Evolutionary conservation across 2,888 invertebrate genomes (phyloP).

Genomic region (Apodemia mormo): DNA sequence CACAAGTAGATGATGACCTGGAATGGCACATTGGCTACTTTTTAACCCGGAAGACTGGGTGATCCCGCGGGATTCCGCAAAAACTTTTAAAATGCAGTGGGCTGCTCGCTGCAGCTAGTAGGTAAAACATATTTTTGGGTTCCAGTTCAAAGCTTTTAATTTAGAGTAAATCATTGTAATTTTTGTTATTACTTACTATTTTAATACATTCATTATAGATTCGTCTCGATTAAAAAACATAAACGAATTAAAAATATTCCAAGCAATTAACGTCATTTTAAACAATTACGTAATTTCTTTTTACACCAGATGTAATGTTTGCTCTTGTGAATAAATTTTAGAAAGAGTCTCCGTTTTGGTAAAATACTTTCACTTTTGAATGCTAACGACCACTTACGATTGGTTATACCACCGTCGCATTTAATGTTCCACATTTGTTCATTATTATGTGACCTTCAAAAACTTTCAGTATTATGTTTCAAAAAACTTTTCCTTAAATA

Average conservation of each 20-base stretch:
- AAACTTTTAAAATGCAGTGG: too few relatives aligned
- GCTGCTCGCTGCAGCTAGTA: too few relatives aligned
- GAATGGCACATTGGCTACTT: too few relatives aligned
- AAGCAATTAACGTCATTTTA: neutral
- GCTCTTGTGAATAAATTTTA: constrained; percentile 9
- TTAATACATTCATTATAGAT: too few relatives aligned
- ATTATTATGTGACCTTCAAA: constrained; percentile 16
- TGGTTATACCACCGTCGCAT: constrained; percentile 9
- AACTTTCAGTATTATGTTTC: constrained; percentile 9
- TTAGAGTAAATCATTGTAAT: too few relatives aligned
- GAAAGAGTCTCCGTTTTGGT: constrained; percentile 15
- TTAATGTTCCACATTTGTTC: constrained; percentile 11
- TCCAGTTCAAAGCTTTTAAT: too few relatives aligned
- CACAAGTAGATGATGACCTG: too few relatives aligned
- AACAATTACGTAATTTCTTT: constrained; percentile 2
- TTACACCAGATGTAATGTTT: constrained; percentile 11
- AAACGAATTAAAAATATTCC: neutral
- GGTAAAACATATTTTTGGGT: too few relatives aligned
- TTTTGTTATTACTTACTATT: too few relatives aligned
- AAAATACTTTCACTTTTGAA: constrained; percentile 17
- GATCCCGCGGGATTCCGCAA: too few relatives aligned
- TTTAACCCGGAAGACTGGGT: too few relatives aligned
- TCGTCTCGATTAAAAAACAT: too few relatives aligned
- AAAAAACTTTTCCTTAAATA: constrained; percentile 11
- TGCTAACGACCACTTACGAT: constrained; percentile 16